Percentiles rank a stretch among this genome's conserved stretches.
Conservation (phyloP, 2,888 invertebrate genomes). For the Opisthograptis luteolata region DNA sequence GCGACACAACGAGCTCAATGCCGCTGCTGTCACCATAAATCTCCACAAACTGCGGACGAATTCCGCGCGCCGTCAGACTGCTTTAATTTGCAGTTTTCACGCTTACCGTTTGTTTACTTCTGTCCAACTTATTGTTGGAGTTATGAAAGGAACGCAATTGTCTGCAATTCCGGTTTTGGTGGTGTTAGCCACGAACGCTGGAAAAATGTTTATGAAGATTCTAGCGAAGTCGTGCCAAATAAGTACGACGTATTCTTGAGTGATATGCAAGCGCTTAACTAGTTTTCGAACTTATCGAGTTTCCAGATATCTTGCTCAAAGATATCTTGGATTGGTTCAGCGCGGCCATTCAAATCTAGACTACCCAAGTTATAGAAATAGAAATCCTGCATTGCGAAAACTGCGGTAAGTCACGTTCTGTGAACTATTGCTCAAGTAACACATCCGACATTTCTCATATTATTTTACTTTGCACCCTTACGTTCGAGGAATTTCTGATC, state of each 20-base stretch:
- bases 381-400: conserved; percentile 35
- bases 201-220: conserved; percentile 1
- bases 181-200: too few species aligned
- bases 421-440: conserved; percentile 47
- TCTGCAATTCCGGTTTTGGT: conserved; percentile 11
- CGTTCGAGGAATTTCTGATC: conserved; percentile 33
- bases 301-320: conserved; percentile 32
- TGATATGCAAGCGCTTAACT: conserved; percentile 39
- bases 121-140: conserved; percentile 20
- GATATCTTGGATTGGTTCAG: background rate
- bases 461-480: conserved; percentile 42
- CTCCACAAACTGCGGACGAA: conserved; percentile 47
- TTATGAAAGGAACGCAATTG: conserved; percentile 15
- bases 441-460: conserved; percentile 45
- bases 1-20: conserved; percentile 30
- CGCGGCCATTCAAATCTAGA: background rate
- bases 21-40: conserved; percentile 57
- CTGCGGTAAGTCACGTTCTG: conserved; percentile 44
- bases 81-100: conserved; percentile 46
- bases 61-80: conserved; percentile 39
- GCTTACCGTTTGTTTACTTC: conserved; percentile 39
- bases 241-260: conserved; percentile 14
- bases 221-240: conserved; percentile 4
- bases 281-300: conserved; percentile 47
- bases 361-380: conserved; percentile 1